Evolutionary conservation across 2,797 vertebrate genomes (phyloP).

Genomic region (Antennarius maculatus): DNA sequence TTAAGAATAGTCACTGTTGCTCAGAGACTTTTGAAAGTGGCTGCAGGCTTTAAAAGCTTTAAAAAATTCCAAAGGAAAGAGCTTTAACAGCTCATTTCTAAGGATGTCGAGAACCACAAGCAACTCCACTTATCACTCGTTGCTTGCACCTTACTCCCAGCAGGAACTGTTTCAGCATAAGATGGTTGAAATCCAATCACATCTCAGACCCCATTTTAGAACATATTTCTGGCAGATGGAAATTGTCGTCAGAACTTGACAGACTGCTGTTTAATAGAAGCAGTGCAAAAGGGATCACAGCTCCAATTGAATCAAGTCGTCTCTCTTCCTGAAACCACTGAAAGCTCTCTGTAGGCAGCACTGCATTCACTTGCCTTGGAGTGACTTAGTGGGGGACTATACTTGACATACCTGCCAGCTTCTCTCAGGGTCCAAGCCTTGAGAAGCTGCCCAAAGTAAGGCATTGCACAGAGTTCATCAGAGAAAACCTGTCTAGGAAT

Average conservation of each 20-base stretch:
- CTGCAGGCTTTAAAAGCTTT: constrained; percentile 46
- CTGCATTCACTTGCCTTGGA: constrained; percentile 32
- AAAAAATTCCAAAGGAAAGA: constrained; percentile 47
- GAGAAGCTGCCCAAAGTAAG: constrained; percentile 27
- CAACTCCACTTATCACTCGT: constrained; percentile 70
- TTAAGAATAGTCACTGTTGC: constrained; percentile 13
- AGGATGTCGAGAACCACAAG: constrained; percentile 65
- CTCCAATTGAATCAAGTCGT: constrained; percentile 40
- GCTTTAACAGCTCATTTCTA: constrained; percentile 66
- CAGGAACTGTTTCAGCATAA: constrained; percentile 60
- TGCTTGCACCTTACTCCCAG: constrained; percentile 65
- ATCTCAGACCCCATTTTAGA: constrained; percentile 48
- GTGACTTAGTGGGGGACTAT: constrained; percentile 28
- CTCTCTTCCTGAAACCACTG: constrained; percentile 28
- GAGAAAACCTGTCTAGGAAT: constrained; percentile 23
- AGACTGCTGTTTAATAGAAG: constrained; percentile 48
- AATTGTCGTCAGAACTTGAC: constrained; percentile 56
- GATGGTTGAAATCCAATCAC: constrained; percentile 67
- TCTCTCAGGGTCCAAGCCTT: constrained; percentile 30
- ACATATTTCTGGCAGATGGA: constrained; percentile 53
- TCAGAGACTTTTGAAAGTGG: constrained; percentile 43
- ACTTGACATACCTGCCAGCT: constrained; percentile 29
- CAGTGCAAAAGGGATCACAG: constrained; percentile 31
- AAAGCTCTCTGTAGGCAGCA: constrained; percentile 34
- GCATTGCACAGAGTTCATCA: constrained; percentile 13